Conservation (phyloP, 2,888 invertebrate species). For the Zaprionus lineosus region DNA sequence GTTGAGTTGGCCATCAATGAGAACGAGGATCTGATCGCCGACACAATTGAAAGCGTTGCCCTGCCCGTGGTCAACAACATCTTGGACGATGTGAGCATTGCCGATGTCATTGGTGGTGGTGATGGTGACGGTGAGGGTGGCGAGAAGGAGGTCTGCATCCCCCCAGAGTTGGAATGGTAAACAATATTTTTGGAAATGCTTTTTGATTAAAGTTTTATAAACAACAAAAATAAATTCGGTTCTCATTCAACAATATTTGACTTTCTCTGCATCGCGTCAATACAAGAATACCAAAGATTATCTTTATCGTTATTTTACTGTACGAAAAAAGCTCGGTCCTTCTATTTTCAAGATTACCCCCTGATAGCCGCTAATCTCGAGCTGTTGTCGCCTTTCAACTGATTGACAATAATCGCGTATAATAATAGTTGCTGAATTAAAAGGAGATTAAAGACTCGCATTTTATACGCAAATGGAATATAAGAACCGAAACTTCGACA, state of each 20-base stretch:
- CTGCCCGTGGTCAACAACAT: slow-evolving; percentile 66
- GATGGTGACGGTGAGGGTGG: slow-evolving; percentile 54
- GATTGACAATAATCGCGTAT: slow-evolving; percentile 27
- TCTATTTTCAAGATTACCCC: no score
- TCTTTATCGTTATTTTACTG: background rate
- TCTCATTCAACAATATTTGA: no score
- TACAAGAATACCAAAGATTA: no score
- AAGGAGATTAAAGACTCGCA: slow-evolving; percentile 23
- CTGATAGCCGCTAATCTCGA: slow-evolving; percentile 28
- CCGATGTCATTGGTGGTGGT: slow-evolving; percentile 57
- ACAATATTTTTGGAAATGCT: slow-evolving; percentile 8
- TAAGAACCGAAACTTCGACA: slow-evolving; percentile 28
- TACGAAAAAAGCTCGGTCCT: slow-evolving; percentile 15
- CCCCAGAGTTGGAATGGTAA: slow-evolving; percentile 63
- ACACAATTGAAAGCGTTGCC: slow-evolving; percentile 65
- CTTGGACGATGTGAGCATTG: slow-evolving; percentile 61
- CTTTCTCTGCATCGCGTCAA: background rate
- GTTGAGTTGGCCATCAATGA: slow-evolving; percentile 72
- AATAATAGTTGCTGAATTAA: slow-evolving; percentile 38
- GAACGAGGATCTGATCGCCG: slow-evolving; percentile 71
- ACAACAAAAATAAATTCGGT: slow-evolving; percentile 15
- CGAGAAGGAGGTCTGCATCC: slow-evolving; percentile 71
- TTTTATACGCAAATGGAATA: slow-evolving; percentile 35
- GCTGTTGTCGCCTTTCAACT: slow-evolving; percentile 22
- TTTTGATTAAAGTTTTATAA: slow-evolving; percentile 33